These are phyloP conservation scores for Drosophila cardini DNA, from an alignment of 1,140 invertebrate genomes.

Conservation along the genomic window DNA sequence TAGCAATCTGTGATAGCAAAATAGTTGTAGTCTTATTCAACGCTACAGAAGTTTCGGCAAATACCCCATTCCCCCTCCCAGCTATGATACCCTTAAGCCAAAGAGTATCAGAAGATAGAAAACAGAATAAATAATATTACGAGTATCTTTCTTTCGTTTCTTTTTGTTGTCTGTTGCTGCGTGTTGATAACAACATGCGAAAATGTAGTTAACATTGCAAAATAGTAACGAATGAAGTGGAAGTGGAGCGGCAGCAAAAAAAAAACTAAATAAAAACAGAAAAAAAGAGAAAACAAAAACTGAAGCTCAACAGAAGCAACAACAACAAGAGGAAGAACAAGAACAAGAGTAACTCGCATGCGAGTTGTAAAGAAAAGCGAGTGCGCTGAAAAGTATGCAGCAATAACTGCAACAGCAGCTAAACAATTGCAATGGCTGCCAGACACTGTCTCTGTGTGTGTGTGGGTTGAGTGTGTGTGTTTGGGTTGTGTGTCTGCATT, in stretches of 20 bases:
- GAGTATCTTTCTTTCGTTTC: constrained; percentile 9
- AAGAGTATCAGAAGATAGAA: constrained; percentile 17
- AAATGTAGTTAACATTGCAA: constrained; percentile 81
- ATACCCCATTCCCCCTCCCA: background rate
- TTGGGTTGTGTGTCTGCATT: constrained; percentile 55
- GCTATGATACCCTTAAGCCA: constrained; percentile 13
- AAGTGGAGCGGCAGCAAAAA: constrained; percentile 46
- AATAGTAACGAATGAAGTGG: constrained; percentile 79
- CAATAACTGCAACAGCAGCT: constrained; percentile 56
- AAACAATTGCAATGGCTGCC: constrained; percentile 53
- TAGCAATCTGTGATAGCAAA: too few species aligned
- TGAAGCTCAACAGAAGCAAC: constrained; percentile 10
- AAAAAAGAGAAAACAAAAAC: constrained; percentile 47
- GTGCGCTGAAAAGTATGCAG: constrained; percentile 67
- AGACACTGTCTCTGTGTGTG: background rate
- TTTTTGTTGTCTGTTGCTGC: constrained; percentile 15
- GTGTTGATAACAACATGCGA: constrained; percentile 69
- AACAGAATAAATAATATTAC: constrained; percentile 57
- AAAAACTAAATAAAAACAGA: constrained; percentile 28
- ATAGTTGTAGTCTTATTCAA: too few species aligned
- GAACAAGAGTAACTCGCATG: background rate
- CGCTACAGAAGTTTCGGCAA: too few species aligned
- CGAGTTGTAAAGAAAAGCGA: constrained; percentile 26
- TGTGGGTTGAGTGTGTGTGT: background rate
- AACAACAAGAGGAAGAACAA: background rate